A percentile compares a stretch with the other conserved stretches of the same genome.
Conservation (phyloP, 2,113 vertebrate species). For the Notarius lentiginosus region DNA sequence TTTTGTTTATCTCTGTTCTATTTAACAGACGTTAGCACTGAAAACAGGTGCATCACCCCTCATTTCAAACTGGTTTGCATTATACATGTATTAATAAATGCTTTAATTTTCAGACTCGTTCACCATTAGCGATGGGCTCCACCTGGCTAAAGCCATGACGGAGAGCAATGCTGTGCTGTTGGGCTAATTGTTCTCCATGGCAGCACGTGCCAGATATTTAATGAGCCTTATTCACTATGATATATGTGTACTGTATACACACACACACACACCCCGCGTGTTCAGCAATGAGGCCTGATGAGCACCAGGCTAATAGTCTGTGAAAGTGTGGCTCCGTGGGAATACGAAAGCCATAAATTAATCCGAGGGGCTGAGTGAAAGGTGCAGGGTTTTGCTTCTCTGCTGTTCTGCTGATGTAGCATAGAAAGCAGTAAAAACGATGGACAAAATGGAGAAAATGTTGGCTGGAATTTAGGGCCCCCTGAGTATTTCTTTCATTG, state of each 20-base stretch:
- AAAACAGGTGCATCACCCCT: conserved; percentile 30
- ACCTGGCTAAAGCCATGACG: conserved; percentile 52
- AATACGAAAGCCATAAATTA: conserved; percentile 37
- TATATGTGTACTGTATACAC: conserved; percentile 59
- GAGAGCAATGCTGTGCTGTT: conserved; percentile 57
- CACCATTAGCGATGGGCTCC: conserved; percentile 54
- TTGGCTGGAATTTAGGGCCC: background rate
- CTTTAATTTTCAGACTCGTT: conserved; percentile 46
- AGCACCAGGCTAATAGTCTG: conserved; percentile 53
- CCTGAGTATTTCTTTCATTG: background rate
- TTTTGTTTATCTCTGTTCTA: conserved; percentile 15
- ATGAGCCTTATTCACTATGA: conserved; percentile 71
- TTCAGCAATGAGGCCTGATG: conserved; percentile 40
- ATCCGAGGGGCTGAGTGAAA: conserved; percentile 8
- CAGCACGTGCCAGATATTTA: conserved; percentile 68
- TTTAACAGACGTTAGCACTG: conserved; percentile 36
- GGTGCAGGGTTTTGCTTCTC: conserved; percentile 14
- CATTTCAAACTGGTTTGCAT: background rate
- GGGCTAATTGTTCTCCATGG: conserved; percentile 68
- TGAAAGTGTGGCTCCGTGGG: conserved; percentile 47
- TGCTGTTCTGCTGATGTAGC: conserved; percentile 11
- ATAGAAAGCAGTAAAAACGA: background rate
- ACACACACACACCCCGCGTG: conserved; percentile 14
- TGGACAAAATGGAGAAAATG: background rate
- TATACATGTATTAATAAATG: conserved; percentile 36